Evolutionary conservation across 1,140 invertebrate genomes (phyloP), one percentile per base, ranked within the genome.

Genomic region (Papilio machaon): DNA sequence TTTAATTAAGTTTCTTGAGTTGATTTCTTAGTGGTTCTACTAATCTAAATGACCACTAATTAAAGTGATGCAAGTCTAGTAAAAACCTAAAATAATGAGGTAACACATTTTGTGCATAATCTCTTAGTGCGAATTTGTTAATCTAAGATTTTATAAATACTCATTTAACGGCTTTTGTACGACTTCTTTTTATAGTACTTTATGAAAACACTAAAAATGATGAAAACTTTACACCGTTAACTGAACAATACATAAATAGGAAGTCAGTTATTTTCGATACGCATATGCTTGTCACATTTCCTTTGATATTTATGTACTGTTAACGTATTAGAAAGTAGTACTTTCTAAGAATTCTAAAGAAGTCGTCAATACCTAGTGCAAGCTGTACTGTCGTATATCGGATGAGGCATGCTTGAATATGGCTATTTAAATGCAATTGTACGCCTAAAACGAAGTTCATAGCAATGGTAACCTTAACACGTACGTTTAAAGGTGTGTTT

Each of bases 401-500:
- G 88, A 91, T 91, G 90, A 88, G 86, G 88, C 87, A 86, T 85
- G 89, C 85, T 84, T 85, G 84, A 88, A 84, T 87, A 89, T 83
- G 87, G 82, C 77, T 90, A 79, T 82, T 90, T 88, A 88, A 85
- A 84, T 85, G 80, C 82, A 80, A 81, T 85, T 35, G 79, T 47
- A 17, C 13, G 11, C 15, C 8, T 52, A 30, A 35, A 73, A 67
- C 17, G 70, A 73, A 78, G 47, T 77, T 82, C 76, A 60, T 83
- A 38, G 80, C 81, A 43, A 86, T 83, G 81, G 81, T 89, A 83
- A 85, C 85, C 85, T 84, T 91, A 85, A 81, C 43, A n/a, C 77
- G 23, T 78, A 13, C 58, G 10, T 15, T 73, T 85, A 86, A 85
- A 73, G 67, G 7, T 23, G 46, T 77, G 58, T 82, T 76, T 82